Percentiles rank a stretch among this genome's conserved stretches.
phyloP scores from a whole-genome alignment of 35 echinoderm and acorn worm genomes.

The Apostichopus californicus region DNA sequence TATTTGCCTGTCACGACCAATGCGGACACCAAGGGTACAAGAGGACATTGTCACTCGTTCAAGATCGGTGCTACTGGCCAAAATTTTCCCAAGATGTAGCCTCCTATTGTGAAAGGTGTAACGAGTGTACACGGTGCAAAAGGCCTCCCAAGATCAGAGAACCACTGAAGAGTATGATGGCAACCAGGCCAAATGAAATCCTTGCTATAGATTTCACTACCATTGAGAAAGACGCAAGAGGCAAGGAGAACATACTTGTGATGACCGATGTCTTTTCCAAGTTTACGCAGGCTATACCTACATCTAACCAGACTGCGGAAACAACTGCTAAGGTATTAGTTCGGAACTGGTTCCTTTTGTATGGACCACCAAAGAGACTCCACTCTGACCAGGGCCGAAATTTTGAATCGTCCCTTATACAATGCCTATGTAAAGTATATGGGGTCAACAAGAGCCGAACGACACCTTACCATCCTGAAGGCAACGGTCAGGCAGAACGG shows the following conservation, averaged over 20 bases:
- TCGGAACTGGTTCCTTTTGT: too few species aligned
- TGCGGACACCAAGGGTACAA: not conserved
- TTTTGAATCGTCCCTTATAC: not conserved
- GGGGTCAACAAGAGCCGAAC: not conserved
- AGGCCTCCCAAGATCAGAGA: not conserved
- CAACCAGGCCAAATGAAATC: not conserved
- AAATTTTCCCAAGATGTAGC: not conserved
- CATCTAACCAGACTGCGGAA: too few species aligned
- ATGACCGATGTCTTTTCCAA: not conserved
- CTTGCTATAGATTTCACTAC: not conserved
- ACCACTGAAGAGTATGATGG: not conserved
- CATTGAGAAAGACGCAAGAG: not conserved
- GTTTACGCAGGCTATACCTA: not conserved
- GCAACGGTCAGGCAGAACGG: too few species aligned
- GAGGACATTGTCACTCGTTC: not conserved
- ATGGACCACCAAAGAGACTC: not conserved
- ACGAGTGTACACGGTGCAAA: not conserved
- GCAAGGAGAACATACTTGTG: not conserved
- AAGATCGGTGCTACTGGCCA: not conserved
- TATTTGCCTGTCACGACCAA: too few species aligned
- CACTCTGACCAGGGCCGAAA: not conserved
- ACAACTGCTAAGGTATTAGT: too few species aligned
- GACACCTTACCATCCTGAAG: not conserved
- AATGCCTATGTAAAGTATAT: not conserved
- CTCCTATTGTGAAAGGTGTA: not conserved